phyloP scores from a whole-genome alignment of 2,797 vertebrate species.

The Adrianichthys oophorus region DNA sequence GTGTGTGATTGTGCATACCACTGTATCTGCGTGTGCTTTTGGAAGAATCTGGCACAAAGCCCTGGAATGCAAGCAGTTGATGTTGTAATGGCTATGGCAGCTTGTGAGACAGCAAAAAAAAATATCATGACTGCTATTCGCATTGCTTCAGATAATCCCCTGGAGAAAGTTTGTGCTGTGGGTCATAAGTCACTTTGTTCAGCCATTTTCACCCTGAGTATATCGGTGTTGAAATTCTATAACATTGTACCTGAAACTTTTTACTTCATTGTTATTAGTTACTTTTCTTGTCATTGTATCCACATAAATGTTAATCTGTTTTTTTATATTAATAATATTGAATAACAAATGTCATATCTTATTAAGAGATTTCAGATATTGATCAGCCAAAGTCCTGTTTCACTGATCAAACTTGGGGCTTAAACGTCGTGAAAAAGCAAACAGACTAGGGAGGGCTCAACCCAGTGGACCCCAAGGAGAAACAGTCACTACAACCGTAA shows the following conservation, averaged over 20 bases:
- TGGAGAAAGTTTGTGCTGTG: slow-evolving; percentile 14
- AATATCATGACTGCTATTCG: slow-evolving; percentile 19
- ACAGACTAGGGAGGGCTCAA: slow-evolving; percentile 5
- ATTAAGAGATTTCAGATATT: slow-evolving; percentile 14
- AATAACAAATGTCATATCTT: too few species aligned
- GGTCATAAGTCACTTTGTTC: slow-evolving; percentile 18
- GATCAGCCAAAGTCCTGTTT: slow-evolving; percentile 37
- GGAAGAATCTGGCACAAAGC: slow-evolving; percentile 30
- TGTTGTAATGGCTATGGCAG: slow-evolving; percentile 47
- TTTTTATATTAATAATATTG: too few species aligned
- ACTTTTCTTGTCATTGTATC: background rate
- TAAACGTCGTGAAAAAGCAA: slow-evolving; percentile 30
- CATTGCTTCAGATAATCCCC: slow-evolving; percentile 45
- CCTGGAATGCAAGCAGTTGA: slow-evolving; percentile 41
- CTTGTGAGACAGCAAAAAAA: slow-evolving; percentile 24
- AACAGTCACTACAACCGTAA: slow-evolving; percentile 8
- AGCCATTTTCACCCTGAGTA: background rate
- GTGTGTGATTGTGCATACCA: slow-evolving; percentile 4
- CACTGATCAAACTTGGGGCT: slow-evolving; percentile 16
- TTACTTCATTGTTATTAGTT: background rate
- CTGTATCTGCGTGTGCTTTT: slow-evolving; percentile 15
- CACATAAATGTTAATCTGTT: too few species aligned
- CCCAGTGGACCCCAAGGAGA: slow-evolving; percentile 3
- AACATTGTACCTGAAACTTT: background rate
- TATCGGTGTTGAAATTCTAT: background rate